These are phyloP conservation scores for Osmerus mordax DNA, from an alignment of 2,113 vertebrate genomes.

Conservation along the genomic window DNA sequence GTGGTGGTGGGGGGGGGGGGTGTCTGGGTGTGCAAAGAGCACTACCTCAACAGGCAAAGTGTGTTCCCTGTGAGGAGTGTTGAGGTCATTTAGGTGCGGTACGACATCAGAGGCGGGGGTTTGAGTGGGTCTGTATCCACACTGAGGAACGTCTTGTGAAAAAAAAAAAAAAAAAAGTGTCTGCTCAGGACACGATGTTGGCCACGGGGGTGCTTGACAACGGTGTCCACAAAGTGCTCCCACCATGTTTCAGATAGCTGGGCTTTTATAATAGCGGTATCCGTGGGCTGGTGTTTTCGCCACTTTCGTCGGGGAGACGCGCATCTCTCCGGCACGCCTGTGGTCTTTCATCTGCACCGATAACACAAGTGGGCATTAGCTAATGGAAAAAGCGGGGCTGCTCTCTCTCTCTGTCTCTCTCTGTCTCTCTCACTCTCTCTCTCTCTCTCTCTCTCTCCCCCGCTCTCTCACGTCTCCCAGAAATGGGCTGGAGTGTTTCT, in stretches of 20 bases:
- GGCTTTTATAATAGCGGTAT: background rate
- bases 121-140: background rate
- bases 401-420: conserved; percentile 35
- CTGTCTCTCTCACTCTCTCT: conserved; percentile 33
- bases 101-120: background rate
- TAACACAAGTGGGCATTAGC: conserved; percentile 73
- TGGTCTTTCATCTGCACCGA: conserved; percentile 57
- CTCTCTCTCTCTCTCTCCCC: conserved; percentile 37
- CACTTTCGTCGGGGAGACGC: conserved; percentile 22
- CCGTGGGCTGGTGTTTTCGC: conserved; percentile 25
- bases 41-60: conserved; percentile 3
- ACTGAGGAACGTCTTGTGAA: background rate
- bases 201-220: background rate
- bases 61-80: background rate
- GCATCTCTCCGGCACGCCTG: conserved; percentile 21
- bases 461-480: conserved; percentile 50
- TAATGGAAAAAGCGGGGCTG: conserved; percentile 68
- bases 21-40: conserved; percentile 49
- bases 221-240: conserved; percentile 62
- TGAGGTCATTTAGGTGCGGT: background rate
- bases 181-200: background rate
- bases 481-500: conserved; percentile 52
- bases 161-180: background rate
- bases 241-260: conserved; percentile 62
- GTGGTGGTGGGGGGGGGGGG: conserved; percentile 71